Evolutionary conservation across 2,113 vertebrate genomes (phyloP).

Genomic region (Saiga tatarica): DNA sequence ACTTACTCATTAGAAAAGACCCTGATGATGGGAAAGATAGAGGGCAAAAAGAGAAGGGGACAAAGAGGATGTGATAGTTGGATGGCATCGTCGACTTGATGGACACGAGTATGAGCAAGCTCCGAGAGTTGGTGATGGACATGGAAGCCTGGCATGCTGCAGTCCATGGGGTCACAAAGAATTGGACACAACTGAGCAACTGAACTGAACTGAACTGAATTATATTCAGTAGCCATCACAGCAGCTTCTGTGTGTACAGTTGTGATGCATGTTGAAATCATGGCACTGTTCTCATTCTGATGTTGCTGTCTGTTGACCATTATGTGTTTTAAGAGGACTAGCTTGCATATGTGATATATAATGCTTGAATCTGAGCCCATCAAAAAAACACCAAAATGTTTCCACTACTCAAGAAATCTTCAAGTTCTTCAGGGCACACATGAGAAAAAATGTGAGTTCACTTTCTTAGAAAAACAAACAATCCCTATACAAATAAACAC

Average conservation of each 20-base stretch:
- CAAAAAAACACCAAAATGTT: not conserved
- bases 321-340: not conserved
- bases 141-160: not conserved
- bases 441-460: not conserved
- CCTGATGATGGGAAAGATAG: not conserved
- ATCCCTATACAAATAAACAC: not conserved
- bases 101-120: not conserved
- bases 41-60: not conserved
- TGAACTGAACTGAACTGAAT: not conserved
- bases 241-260: fast-evolving
- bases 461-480: not conserved
- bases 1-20: not conserved
- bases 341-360: too few relatives aligned
- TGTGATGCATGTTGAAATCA: too few relatives aligned
- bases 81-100: not conserved
- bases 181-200: not conserved
- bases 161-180: not conserved
- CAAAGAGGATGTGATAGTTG: not conserved
- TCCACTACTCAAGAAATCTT: not conserved
- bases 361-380: not conserved
- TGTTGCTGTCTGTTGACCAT: not conserved
- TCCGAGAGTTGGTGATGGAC: fast-evolving
- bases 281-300: not conserved
- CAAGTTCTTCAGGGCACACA: not conserved
- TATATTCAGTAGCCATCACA: not conserved